Evolutionary conservation across 2,797 vertebrate species (phyloP).

Genomic region (Tinamus major): DNA sequence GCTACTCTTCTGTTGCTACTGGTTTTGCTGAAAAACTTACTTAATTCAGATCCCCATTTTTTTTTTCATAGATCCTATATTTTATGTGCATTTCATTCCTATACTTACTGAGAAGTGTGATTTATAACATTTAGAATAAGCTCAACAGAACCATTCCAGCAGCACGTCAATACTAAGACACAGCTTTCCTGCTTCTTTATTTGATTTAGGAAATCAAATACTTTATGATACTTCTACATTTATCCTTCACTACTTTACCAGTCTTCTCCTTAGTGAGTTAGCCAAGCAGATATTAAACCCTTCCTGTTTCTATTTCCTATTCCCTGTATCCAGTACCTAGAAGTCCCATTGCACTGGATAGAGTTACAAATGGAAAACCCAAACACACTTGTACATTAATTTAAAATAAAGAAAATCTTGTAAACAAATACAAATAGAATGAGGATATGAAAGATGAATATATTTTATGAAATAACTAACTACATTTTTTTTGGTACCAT

Average conservation of each 20-base stretch:
- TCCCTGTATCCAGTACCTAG: neutral
- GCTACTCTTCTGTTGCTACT: accelerated
- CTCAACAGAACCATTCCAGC: accelerated
- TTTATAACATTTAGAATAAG: neutral
- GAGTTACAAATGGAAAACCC: accelerated
- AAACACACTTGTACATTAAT: accelerated
- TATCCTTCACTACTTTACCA: neutral
- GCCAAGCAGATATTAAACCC: neutral
- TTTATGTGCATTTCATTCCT: neutral
- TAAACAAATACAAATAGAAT: neutral
- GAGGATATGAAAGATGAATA: accelerated
- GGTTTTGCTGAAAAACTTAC: neutral
- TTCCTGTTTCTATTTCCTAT: neutral
- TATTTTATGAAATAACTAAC: neutral
- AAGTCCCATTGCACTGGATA: accelerated
- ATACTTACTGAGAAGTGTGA: neutral
- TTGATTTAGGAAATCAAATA: neutral
- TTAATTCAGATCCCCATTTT: neutral
- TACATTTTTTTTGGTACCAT: accelerated
- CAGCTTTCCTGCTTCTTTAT: accelerated
- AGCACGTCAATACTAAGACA: neutral
- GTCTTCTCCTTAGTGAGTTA: neutral
- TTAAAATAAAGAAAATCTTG: neutral
- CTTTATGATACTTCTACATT: neutral
- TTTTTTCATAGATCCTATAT: neutral